Conservation (phyloP, 2,888 invertebrate genomes). For the Ecliptopera silaceata region DNA sequence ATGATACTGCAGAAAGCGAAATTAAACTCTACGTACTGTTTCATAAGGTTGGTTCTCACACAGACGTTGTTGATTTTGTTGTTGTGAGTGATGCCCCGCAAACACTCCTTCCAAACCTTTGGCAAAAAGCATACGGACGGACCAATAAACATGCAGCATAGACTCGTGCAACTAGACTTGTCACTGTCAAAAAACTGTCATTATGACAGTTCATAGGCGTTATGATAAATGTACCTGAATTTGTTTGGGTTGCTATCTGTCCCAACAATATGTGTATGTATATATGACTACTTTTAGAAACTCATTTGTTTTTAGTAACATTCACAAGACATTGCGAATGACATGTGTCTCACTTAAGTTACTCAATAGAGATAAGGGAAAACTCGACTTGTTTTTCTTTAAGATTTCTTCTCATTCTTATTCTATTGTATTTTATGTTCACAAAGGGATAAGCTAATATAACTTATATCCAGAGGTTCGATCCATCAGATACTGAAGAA, state of each 20-base stretch:
- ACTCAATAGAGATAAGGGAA: too few species aligned
- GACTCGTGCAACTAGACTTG: conserved; percentile 40
- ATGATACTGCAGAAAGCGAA: conserved; percentile 17
- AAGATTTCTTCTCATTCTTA: too few species aligned
- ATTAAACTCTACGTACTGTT: conserved; percentile 92
- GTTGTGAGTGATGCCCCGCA: conserved; percentile 96
- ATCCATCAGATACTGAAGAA: too few species aligned
- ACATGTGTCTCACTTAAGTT: too few species aligned
- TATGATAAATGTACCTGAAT: neutral
- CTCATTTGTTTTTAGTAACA: conserved; percentile 3
- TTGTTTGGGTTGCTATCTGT: conserved; percentile 1
- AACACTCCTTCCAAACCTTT: conserved; percentile 95
- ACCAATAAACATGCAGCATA: conserved; percentile 58
- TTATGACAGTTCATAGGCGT: neutral
- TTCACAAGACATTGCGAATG: conserved; percentile 36
- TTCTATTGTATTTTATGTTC: too few species aligned
- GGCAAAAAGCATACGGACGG: conserved; percentile 51
- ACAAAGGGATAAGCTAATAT: too few species aligned
- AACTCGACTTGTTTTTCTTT: too few species aligned
- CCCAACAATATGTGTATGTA: neutral
- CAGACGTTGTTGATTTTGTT: conserved; percentile 98
- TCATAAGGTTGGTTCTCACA: conserved; percentile 96
- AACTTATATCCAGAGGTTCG: too few species aligned
- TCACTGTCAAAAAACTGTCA: neutral
- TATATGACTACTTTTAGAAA: neutral